Conservation (phyloP, 1,140 invertebrate genomes). For the Papilio polytes region DNA sequence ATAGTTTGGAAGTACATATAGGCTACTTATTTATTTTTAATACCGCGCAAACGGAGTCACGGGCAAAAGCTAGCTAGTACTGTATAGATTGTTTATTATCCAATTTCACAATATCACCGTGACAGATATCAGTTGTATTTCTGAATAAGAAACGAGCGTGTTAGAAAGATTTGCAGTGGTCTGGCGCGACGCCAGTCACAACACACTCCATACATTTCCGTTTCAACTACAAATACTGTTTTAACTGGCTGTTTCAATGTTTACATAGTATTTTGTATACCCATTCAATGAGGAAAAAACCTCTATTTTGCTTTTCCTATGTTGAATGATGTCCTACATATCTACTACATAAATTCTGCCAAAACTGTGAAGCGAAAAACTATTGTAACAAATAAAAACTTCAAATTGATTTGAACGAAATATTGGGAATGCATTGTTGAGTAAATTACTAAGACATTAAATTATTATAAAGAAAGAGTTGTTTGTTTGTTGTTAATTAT, state of each 20-base stretch:
- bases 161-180: slow-evolving; percentile 12
- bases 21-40: too few species aligned
- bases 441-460: too few species aligned
- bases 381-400: too few species aligned
- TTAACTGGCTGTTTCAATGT: neutral
- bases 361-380: neutral
- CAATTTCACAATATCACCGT: neutral
- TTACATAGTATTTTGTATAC: neutral
- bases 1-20: too few species aligned
- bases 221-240: slow-evolving; percentile 17
- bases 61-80: too few species aligned
- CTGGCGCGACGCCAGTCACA: slow-evolving; percentile 13
- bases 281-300: neutral
- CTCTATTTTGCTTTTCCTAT: neutral
- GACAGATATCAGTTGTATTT: neutral
- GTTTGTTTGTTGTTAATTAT: too few species aligned
- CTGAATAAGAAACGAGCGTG: slow-evolving; percentile 9
- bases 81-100: neutral
- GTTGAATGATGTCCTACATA: neutral
- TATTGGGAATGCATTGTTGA: too few species aligned
- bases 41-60: too few species aligned
- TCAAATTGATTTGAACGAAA: too few species aligned
- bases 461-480: too few species aligned
- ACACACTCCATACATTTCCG: neutral
- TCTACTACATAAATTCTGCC: neutral